Evolutionary conservation across 1,140 invertebrate genomes (phyloP).

Genomic region (Luehdorfia chinensis): DNA sequence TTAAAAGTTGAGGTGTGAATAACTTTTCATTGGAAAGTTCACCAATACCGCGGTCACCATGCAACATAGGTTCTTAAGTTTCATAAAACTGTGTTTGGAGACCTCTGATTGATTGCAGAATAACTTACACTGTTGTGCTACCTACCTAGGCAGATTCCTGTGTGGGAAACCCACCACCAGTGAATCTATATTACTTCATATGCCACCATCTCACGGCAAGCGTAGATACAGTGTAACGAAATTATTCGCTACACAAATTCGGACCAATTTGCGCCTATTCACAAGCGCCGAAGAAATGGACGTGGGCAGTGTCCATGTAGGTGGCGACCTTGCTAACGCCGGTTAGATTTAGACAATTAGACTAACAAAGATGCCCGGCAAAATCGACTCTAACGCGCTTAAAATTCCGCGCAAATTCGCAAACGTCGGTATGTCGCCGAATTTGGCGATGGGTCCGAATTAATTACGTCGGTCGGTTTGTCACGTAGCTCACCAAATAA

Average conservation of each 20-base stretch:
- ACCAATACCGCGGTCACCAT: no score
- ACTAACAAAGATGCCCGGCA: conserved; percentile 22
- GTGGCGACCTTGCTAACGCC: conserved; percentile 62
- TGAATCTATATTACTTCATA: no score
- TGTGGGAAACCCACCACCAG: no score
- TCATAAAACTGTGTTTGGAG: no score
- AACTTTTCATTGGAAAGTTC: no score
- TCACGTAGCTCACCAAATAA: conserved; percentile 67
- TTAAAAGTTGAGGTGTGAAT: no score
- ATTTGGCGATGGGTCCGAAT: conserved; percentile 63
- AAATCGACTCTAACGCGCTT: conserved; percentile 42
- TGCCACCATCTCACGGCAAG: no score
- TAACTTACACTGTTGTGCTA: no score
- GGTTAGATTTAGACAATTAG: conserved; percentile 53
- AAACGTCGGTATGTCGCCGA: conserved; percentile 36
- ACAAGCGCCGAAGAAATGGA: conserved; percentile 49
- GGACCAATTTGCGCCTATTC: conserved; percentile 37
- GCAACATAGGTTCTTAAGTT: no score
- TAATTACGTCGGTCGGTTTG: conserved; percentile 59
- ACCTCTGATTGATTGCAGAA: no score
- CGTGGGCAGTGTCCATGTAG: conserved; percentile 64
- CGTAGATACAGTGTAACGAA: no score
- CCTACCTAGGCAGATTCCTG: no score
- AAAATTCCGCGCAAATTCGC: conserved; percentile 45
- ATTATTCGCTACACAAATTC: conserved; percentile 28